These are phyloP conservation scores for Corythornis madagascariensis DNA, from an alignment of 2,113 vertebrate species.

Conservation along the genomic window DNA sequence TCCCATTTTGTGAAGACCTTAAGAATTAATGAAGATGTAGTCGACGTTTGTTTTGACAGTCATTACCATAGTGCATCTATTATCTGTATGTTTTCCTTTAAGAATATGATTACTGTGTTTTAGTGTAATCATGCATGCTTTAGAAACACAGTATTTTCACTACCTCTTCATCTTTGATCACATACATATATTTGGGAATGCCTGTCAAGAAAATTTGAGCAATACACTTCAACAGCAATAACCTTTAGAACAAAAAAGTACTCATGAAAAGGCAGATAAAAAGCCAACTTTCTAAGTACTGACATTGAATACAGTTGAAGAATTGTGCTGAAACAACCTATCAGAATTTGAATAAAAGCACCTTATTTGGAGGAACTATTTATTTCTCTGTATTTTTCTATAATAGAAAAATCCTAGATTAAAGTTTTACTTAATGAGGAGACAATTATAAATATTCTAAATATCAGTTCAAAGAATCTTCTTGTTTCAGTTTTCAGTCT, in stretches of 20 bases:
- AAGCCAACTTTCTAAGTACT: neutral
- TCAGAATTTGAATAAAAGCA: neutral
- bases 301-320: neutral
- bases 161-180: neutral
- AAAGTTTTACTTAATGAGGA: neutral
- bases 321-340: neutral
- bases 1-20: neutral
- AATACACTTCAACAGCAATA: slow-evolving; percentile 15
- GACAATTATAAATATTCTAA: neutral
- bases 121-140: neutral
- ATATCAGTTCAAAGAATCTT: neutral
- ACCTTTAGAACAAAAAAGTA: slow-evolving; percentile 10
- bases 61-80: neutral
- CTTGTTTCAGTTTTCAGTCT: neutral
- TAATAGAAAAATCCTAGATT: neutral
- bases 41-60: neutral
- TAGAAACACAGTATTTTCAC: neutral
- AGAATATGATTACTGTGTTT: slow-evolving; percentile 12
- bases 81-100: slow-evolving; percentile 9
- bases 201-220: slow-evolving; percentile 35
- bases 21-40: neutral
- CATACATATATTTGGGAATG: neutral
- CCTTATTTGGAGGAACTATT: neutral
- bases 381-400: neutral
- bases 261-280: neutral